These are phyloP conservation scores for Taxidea taxus DNA, from an alignment of 2,113 vertebrate genomes.

Conservation along the genomic window DNA sequence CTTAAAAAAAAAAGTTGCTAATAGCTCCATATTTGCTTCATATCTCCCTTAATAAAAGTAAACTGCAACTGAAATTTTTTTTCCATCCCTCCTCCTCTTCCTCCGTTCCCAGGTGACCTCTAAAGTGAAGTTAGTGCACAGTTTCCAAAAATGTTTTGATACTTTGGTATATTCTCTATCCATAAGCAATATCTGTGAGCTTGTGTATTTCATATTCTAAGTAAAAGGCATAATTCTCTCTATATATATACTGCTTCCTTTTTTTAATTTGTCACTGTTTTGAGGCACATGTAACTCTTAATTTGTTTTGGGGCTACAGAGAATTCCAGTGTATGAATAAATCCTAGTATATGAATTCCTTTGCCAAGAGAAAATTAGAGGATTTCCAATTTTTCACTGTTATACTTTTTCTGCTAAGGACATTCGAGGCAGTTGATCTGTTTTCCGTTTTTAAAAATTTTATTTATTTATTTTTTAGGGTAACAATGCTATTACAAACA, in stretches of 20 bases:
- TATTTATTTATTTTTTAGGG: neutral
- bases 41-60: neutral
- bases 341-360: neutral
- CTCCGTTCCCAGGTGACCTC: neutral
- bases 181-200: neutral
- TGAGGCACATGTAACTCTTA: neutral
- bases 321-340: neutral
- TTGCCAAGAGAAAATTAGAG: neutral
- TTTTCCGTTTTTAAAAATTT: neutral
- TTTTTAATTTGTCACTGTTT: neutral
- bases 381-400: neutral
- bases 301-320: neutral
- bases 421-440: neutral
- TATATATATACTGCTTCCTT: neutral
- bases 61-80: neutral
- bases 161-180: neutral
- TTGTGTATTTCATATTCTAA: neutral
- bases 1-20: neutral
- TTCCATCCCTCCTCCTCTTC: neutral
- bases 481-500: neutral
- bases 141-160: neutral
- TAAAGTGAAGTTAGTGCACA: neutral
- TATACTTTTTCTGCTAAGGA: neutral
- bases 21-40: neutral
- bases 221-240: neutral